A percentile compares a stretch with the other conserved stretches of the same genome.
Conservation (phyloP, 1,140 invertebrate genomes). For the Drosophila ercepeae region DNA sequence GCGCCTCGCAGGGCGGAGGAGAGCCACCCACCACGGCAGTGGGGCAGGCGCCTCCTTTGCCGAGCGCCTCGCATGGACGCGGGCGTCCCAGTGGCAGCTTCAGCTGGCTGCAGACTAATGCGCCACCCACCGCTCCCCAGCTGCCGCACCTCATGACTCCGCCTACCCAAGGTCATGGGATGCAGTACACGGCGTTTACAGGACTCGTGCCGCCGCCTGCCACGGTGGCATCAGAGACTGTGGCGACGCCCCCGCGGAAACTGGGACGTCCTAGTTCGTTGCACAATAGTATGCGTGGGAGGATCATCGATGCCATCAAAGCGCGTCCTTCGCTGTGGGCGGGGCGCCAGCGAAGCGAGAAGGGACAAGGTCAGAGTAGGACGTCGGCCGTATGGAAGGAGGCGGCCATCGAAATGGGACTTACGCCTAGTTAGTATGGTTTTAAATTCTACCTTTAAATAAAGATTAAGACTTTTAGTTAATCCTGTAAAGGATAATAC, state of each 20-base stretch:
- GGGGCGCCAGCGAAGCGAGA: constrained; percentile 71
- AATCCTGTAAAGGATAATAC: not conserved
- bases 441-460: not conserved
- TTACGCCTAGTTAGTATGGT: constrained; percentile 71
- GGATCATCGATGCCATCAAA: constrained; percentile 79
- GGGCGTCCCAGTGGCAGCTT: constrained; percentile 79
- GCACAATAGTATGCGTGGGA: constrained; percentile 80
- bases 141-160: constrained; percentile 53
- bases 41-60: constrained; percentile 23
- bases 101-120: constrained; percentile 60
- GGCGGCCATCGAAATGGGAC: constrained; percentile 70
- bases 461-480: not conserved
- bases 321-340: constrained; percentile 74
- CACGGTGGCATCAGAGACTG: constrained; percentile 54
- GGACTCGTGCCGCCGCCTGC: constrained; percentile 76
- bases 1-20: constrained; percentile 13
- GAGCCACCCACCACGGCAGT: constrained; percentile 1
- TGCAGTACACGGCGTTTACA: constrained; percentile 70
- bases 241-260: constrained; percentile 67
- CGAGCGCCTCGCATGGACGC: constrained; percentile 62
- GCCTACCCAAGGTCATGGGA: constrained; percentile 36
- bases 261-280: constrained; percentile 76
- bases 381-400: constrained; percentile 81
- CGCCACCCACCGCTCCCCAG: constrained; percentile 14
- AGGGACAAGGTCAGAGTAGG: constrained; percentile 75